Conservation (phyloP, 2,797 vertebrate genomes). For the Strix occidentalis region DNA sequence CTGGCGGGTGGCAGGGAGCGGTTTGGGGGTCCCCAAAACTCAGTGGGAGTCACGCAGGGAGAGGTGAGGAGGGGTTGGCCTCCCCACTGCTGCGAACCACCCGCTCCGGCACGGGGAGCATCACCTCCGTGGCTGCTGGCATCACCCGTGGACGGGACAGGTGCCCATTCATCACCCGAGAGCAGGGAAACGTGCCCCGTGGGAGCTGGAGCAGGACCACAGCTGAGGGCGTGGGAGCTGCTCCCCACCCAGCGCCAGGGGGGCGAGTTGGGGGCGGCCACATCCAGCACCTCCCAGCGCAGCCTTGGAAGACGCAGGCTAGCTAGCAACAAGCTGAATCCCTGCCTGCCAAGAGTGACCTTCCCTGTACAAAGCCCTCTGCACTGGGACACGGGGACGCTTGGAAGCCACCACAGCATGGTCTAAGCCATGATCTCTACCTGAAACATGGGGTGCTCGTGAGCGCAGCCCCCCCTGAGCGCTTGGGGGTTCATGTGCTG, state of each 20-base stretch:
- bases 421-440: not conserved
- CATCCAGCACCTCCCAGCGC: not conserved
- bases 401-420: rapidly evolving
- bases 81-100: not conserved
- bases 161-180: rapidly evolving
- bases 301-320: not conserved
- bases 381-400: rapidly evolving
- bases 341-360: not conserved
- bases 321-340: not conserved
- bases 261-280: rapidly evolving
- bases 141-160: rapidly evolving
- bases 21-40: not conserved
- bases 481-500: too few relatives aligned
- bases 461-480: not conserved
- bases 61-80: not conserved
- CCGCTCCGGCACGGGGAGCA: rapidly evolving
- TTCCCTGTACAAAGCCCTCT: not conserved
- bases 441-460: rapidly evolving
- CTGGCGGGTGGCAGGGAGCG: rapidly evolving
- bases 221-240: not conserved
- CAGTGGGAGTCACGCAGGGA: not conserved
- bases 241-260: not conserved
- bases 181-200: rapidly evolving
- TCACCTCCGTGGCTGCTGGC: not conserved
- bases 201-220: not conserved